A percentile compares a stretch with the other conserved stretches of the same genome.
These are phyloP conservation scores for Nothura maculosa DNA, from an alignment of 2,797 vertebrate genomes.

Conservation along the genomic window DNA sequence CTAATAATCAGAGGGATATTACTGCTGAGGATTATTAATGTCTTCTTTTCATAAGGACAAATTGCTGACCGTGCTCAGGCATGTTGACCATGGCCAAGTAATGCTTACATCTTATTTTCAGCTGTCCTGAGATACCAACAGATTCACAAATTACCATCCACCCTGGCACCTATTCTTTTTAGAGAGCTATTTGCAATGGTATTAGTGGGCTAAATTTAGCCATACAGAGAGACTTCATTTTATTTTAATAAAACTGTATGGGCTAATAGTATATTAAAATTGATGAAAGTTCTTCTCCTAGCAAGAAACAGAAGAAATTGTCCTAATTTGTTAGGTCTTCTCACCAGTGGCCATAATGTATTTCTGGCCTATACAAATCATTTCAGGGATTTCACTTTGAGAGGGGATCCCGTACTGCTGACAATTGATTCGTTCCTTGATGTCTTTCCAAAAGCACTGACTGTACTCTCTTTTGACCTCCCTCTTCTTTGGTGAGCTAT, in stretches of 20 bases:
- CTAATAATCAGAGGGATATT: constrained; percentile 22
- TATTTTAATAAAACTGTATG: background rate
- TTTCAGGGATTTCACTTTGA: constrained; percentile 5
- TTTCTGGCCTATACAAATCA: background rate
- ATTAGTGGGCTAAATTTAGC: background rate
- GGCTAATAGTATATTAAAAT: background rate
- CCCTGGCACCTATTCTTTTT: background rate
- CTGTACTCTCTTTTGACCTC: background rate
- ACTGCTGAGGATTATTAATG: constrained; percentile 31
- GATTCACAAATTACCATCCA: background rate
- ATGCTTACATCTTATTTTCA: background rate
- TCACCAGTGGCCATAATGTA: background rate
- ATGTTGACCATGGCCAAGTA: background rate
- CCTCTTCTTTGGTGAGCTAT: background rate
- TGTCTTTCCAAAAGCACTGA: background rate
- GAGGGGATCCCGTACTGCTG: background rate
- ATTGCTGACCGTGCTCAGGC: background rate
- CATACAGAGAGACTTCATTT: background rate
- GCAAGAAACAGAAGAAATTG: background rate
- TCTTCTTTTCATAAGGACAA: background rate
- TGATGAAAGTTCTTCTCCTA: background rate
- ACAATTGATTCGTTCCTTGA: background rate
- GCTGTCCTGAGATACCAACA: background rate
- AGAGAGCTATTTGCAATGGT: background rate
- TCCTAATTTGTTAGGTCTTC: background rate